Evolutionary conservation across 2,113 vertebrate genomes (phyloP), one percentile per base, ranked within the genome.

Genomic region (Opisthocomus hoazin): DNA sequence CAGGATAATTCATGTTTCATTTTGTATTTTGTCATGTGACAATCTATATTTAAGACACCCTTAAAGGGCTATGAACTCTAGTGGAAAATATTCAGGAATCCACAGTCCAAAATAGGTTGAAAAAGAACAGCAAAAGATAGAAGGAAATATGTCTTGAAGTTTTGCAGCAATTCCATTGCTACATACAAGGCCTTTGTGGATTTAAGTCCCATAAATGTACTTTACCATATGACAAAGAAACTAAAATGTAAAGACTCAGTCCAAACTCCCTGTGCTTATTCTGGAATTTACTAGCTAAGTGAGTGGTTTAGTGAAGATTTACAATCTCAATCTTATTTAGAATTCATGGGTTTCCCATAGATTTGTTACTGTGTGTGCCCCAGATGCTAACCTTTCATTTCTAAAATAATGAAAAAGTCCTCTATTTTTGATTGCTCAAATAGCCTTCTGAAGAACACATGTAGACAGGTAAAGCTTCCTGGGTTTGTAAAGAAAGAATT

Each of bases 261-360:
- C 39, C 43, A 85, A 87, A 87, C 41, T 94, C 75, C 79, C 82
- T 3, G 4, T 53, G 61, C n/a, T 94, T 54, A 23, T 34, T 12
- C 23, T 73, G 48, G 39, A 84, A 93, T 87, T 91, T 74, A 73
- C 12, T 41, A 48, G 63, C 64, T 71, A 41, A 95, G 65, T 64
- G 81, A 91, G 41, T 68, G 36, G 37, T 95, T 97, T 93, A 86
- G 87, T 60, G 79, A 90, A 91, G 82, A 94, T 96, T 91, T 91
- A 95, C 3, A 24, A n/a, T 34, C 63, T 86, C 85, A 86, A 48
- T 80, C 68, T 68, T 81, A 17, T 53, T 90, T 74, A 51, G 34
- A 76, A 91, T 91, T 94, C 71, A 91, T 64, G 43, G 22, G 15
- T 78, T 94, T 91, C 77, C 32, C 23, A 48, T 36, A 54, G 50